Percentiles rank a stretch among this genome's conserved stretches.
These are phyloP conservation scores for Melipona bicolor DNA, from an alignment of 2,888 invertebrate genomes.

Conservation along the genomic window DNA sequence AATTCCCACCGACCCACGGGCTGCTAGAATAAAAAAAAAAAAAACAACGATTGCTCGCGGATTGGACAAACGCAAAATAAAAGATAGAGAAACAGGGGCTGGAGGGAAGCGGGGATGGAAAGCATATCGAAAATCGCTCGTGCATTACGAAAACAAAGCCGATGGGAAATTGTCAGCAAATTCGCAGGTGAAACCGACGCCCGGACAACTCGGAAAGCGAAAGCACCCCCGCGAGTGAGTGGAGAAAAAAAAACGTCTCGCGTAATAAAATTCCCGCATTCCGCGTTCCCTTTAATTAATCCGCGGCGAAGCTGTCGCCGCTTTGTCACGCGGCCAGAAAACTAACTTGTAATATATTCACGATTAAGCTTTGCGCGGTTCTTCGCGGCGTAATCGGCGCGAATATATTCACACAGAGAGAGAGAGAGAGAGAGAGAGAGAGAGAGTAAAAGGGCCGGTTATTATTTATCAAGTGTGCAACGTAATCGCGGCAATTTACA, in stretches of 20 bases:
- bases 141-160: neutral
- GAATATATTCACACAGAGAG: neutral
- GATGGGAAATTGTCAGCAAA: neutral
- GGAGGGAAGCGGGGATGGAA: too few relatives aligned
- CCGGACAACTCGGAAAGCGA: neutral
- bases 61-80: neutral
- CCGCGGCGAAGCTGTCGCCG: too few relatives aligned
- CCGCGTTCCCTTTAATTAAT: neutral
- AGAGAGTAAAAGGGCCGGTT: neutral
- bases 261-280: neutral
- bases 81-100: neutral
- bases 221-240: too few relatives aligned
- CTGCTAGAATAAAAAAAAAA: neutral
- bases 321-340: neutral
- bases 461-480: constrained; percentile 29
- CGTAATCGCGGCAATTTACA: constrained; percentile 36
- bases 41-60: neutral
- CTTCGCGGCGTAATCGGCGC: neutral
- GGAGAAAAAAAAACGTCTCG: neutral
- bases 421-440: too few relatives aligned
- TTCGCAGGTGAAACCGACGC: neutral
- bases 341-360: neutral
- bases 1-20: neutral
- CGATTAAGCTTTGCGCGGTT: constrained; percentile 5
- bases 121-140: neutral